Conservation (phyloP, 2,888 invertebrate species). For the Malachius bipustulatus region DNA sequence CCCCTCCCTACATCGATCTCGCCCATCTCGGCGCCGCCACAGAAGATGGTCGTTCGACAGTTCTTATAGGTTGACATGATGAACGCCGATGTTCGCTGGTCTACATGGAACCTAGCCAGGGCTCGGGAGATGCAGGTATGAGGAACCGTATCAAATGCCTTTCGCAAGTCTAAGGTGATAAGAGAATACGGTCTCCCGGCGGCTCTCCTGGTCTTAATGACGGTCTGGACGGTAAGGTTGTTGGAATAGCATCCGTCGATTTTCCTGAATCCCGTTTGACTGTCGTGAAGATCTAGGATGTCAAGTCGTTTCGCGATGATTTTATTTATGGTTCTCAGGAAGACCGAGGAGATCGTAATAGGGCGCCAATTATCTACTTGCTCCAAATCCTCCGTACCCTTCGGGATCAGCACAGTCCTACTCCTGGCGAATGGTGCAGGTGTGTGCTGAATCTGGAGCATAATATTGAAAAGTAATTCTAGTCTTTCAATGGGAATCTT, state of each 20-base stretch:
- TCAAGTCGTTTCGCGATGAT: no score
- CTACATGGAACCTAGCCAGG: conserved; percentile 10
- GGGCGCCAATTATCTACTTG: conserved; percentile 8
- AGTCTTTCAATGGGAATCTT: conserved; percentile 5
- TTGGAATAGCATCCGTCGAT: conserved; percentile 17
- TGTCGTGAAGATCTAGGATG: no score
- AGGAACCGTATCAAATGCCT: conserved; percentile 19
- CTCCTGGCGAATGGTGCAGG: conserved; percentile 3
- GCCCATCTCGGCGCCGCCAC: conserved; percentile 3
- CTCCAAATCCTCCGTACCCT: neutral
- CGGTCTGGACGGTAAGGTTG: conserved; percentile 12
- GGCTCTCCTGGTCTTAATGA: conserved; percentile 9
- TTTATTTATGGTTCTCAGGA: neutral
- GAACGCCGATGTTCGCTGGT: conserved; percentile 1
- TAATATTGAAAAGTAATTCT: conserved; percentile 2
- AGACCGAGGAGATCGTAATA: conserved; percentile 7
- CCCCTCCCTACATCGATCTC: no score
- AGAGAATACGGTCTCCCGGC: conserved; percentile 11
- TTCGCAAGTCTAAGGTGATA: conserved; percentile 15
- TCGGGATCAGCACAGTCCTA: conserved; percentile 7
- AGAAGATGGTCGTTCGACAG: conserved; percentile 9
- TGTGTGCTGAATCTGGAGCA: conserved; percentile 1
- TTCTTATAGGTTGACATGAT: conserved; percentile 10
- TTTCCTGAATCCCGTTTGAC: conserved; percentile 16
- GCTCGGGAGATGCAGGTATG: conserved; percentile 14